Evolutionary conservation across 1,140 invertebrate species (phyloP).

Genomic region (Meloidogyne hapla): DNA sequence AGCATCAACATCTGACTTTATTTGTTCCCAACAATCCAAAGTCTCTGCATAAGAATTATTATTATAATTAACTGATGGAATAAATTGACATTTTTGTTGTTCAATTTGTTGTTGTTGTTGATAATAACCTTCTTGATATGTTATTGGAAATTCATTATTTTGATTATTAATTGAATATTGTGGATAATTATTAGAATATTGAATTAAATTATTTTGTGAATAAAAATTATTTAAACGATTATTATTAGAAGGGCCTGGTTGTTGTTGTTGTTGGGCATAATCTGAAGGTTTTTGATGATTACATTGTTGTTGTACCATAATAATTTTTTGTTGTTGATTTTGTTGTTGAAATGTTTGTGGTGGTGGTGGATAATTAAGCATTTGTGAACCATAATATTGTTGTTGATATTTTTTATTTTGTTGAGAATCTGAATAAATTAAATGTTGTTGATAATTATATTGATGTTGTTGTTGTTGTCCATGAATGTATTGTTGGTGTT

Average conservation of each 20-base stretch:
- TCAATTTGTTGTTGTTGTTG: slow-evolving; percentile 9
- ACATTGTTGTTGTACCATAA: background rate
- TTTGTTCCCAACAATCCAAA: slow-evolving; percentile 30
- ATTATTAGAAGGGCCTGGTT: background rate
- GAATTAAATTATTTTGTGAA: background rate
- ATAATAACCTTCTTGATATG: background rate
- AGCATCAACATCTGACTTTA: slow-evolving; percentile 25
- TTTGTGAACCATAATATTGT: slow-evolving; percentile 10
- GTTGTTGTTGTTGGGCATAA: too few relatives aligned
- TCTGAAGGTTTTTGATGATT: too few relatives aligned
- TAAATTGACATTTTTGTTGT: slow-evolving; percentile 5
- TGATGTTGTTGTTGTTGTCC: slow-evolving; percentile 12
- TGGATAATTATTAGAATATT: too few relatives aligned
- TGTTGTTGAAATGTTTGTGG: background rate
- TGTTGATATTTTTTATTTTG: background rate
- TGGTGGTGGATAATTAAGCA: background rate
- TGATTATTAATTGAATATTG: background rate
- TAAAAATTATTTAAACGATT: background rate
- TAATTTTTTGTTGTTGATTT: background rate
- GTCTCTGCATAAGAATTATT: slow-evolving; percentile 16
- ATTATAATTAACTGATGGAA: background rate
- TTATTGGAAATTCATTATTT: background rate
- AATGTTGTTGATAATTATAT: background rate
- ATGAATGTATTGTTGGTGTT: slow-evolving; percentile 1
- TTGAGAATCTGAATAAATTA: background rate